Conservation (phyloP, 2,888 invertebrate genomes). For the Molanna angustata region DNA sequence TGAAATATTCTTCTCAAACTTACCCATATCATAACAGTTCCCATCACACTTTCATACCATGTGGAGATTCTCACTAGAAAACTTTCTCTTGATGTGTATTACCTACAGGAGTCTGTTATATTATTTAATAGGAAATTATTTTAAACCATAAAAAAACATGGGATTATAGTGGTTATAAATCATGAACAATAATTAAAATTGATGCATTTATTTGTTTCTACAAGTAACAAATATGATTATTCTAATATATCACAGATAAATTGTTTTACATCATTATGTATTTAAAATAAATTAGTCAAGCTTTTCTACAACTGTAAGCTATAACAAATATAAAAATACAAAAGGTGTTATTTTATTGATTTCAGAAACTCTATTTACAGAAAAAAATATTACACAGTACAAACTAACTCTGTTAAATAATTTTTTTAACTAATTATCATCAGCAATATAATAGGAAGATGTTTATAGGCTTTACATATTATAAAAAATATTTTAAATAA, state of each 20-base stretch:
- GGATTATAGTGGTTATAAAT: no score
- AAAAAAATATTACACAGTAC: no score
- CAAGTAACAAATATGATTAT: conserved; percentile 24
- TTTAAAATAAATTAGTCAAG: conserved; percentile 10
- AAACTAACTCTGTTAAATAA: no score
- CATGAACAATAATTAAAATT: not conserved
- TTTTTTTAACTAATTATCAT: not conserved
- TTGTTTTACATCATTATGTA: conserved; percentile 13
- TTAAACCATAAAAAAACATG: no score
- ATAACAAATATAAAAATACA: conserved; percentile 10
- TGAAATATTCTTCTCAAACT: no score
- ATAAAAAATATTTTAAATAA: no score
- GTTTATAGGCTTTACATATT: not conserved
- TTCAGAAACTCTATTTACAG: conserved; percentile 1
- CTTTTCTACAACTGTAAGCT: conserved; percentile 11
- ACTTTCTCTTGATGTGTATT: no score
- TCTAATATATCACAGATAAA: conserved; percentile 32
- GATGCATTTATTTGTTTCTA: conserved; percentile 21
- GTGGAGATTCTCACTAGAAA: no score
- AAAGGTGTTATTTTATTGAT: conserved; percentile 1
- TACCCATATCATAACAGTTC: no score
- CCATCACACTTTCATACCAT: no score
- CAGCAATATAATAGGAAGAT: not conserved
- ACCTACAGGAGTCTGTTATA: no score
- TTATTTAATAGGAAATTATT: no score